These are phyloP conservation scores for Polyommatus icarus DNA, from an alignment of 2,888 invertebrate genomes.

Conservation along the genomic window DNA sequence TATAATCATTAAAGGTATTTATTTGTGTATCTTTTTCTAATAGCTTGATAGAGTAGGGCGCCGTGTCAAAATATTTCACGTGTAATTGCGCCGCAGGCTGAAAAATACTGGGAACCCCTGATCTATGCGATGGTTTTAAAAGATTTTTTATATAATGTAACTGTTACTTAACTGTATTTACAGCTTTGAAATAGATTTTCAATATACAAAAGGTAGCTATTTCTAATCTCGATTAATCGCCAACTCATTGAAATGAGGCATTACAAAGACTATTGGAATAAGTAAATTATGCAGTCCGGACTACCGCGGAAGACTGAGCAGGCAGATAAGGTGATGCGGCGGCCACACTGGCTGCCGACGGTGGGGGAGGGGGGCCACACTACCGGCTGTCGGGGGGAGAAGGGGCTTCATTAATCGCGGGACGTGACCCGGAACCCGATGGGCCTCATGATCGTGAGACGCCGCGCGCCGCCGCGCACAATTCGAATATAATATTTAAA, in stretches of 20 bases:
- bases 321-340: neutral
- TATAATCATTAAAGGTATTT: too few relatives aligned
- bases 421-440: slow-evolving; percentile 58
- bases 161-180: too few relatives aligned
- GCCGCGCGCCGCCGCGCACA: slow-evolving; percentile 34
- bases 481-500: slow-evolving; percentile 37
- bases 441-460: slow-evolving; percentile 37
- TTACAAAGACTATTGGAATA: neutral
- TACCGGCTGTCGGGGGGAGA: slow-evolving; percentile 24
- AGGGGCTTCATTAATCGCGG: slow-evolving; percentile 50
- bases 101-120: too few relatives aligned
- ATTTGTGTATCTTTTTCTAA: too few relatives aligned
- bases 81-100: too few relatives aligned
- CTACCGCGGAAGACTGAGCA: neutral
- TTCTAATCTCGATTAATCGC: neutral
- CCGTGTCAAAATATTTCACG: too few relatives aligned
- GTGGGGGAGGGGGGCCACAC: slow-evolving; percentile 31
- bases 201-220: neutral
- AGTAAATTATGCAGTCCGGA: neutral
- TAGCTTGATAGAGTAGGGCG: too few relatives aligned
- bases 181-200: too few relatives aligned
- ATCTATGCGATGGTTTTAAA: too few relatives aligned
- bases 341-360: neutral
- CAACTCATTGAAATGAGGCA: neutral
- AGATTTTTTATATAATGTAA: too few relatives aligned